Percentiles rank a stretch among this genome's conserved stretches.
phyloP scores from a whole-genome alignment of 2,113 vertebrate species.

The Podarcis cretensis region DNA sequence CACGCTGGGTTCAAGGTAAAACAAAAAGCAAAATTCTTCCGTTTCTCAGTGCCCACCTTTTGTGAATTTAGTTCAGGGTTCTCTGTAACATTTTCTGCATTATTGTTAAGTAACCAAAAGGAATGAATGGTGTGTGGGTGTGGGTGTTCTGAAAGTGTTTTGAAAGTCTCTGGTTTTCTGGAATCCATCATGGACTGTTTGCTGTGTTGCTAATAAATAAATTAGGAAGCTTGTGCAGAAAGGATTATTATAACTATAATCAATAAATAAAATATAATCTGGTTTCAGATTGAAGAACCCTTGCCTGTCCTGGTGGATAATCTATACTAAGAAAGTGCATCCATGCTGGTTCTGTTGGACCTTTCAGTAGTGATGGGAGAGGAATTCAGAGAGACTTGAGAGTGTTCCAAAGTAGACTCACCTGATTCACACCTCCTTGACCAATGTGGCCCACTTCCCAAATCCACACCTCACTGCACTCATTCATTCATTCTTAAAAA shows the following conservation, averaged over 20 bases:
- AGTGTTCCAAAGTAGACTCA: not conserved
- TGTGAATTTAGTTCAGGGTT: not conserved
- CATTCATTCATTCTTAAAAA: not conserved
- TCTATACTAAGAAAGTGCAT: not conserved
- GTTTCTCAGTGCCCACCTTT: not conserved
- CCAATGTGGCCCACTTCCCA: not conserved
- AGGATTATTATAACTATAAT: conserved; percentile 26
- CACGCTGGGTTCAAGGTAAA: not conserved
- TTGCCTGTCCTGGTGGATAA: not conserved
- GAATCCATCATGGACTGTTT: conserved; percentile 30
- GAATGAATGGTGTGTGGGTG: not conserved
- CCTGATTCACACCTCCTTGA: not conserved
- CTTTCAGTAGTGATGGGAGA: not conserved
- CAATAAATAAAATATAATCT: conserved; percentile 32
- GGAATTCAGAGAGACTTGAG: not conserved
- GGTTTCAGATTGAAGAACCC: not conserved
- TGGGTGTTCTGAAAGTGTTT: not conserved
- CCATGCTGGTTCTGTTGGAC: not conserved
- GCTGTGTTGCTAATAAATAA: conserved; percentile 38
- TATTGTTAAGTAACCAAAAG: not conserved
- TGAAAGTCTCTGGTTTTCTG: conserved; percentile 36
- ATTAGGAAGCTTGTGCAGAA: conserved; percentile 7
- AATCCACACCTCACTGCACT: not conserved
- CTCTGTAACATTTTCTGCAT: not conserved
- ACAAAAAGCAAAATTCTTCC: not conserved